Evolutionary conservation across 2,797 vertebrate genomes (phyloP), one percentile per base, ranked within the genome.

Genomic region (Nyctalus aviator): DNA sequence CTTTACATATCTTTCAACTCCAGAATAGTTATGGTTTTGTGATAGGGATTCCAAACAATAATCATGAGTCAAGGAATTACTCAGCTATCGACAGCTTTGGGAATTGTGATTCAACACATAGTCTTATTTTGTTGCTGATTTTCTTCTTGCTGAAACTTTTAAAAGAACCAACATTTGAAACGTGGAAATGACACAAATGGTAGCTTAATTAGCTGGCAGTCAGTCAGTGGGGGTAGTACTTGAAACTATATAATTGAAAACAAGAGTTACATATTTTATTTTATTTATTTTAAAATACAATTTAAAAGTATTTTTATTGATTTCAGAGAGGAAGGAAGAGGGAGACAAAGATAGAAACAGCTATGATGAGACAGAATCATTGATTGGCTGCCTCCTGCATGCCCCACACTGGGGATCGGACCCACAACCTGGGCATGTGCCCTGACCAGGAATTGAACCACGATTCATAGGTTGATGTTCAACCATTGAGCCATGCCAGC

Each of bases 201-300:
- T 86, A 73, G 32, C 59, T 94, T 21, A 76, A 13, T 94, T 82
- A 72, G 2, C 18, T 83, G 66, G 8, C 6, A 15, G 75, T 25
- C 6, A 15, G 75, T 25, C 15, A 23, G 0, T n/a, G 4, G 30
- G 6, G 9, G 53, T 71, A 93, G 12, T 15, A 8, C 76, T 93
- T 82, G 73, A 93, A 96, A 95, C 1, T 8, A 23, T 89, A 25
- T 92, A 32, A 72, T 8, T 64, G 25, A 95, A 91, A 91, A 88
- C 95, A 50, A 20, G 30, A 5, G 32, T 79, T 79, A 76, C 92
- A 23, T 18, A 57, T 92, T 95, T 57, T 57, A 57, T 57, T 57
- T 57, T 62, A 62, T 62, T 62, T 62, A 13, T 30, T 62, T 62
- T 62, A 30, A 6, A 30, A 62, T 62, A 62, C 13, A 62, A 62